Evolutionary conservation across 53 echinoderm and acorn worm species (phyloP).

Genomic region (Paelopatides confundens): DNA sequence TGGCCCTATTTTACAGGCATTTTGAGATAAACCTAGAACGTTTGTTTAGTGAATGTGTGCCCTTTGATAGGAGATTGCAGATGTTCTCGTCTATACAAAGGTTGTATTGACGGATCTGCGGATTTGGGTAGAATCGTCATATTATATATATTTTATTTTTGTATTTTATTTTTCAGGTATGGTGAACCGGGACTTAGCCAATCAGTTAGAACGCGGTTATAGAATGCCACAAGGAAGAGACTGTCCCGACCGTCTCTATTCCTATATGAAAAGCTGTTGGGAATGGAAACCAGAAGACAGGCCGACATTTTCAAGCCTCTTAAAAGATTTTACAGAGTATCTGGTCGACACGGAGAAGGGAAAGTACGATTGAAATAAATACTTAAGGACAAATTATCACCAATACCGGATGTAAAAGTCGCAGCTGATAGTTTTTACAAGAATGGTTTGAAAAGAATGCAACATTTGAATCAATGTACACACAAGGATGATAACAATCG

Average conservation of each 20-base stretch:
- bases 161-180: background rate
- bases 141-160: background rate
- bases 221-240: slow-evolving; percentile 84
- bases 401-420: background rate
- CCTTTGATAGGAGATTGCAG: too few relatives aligned
- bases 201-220: slow-evolving; percentile 79
- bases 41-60: too few relatives aligned
- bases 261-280: slow-evolving; percentile 86
- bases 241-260: slow-evolving; percentile 88
- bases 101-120: too few relatives aligned
- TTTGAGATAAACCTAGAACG: too few relatives aligned
- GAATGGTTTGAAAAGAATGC: too few relatives aligned
- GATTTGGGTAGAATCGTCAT: too few relatives aligned
- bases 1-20: too few relatives aligned
- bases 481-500: too few relatives aligned
- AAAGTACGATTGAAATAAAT: slow-evolving; percentile 31
- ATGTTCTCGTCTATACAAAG: too few relatives aligned
- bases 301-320: slow-evolving; percentile 92
- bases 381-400: background rate
- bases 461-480: too few relatives aligned
- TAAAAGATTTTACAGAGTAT: slow-evolving; percentile 84
- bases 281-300: slow-evolving; percentile 71
- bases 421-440: background rate
- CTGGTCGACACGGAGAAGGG: slow-evolving; percentile 81
- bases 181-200: slow-evolving; percentile 72